Base-by-base conservation (phyloP, 2,888 invertebrate species). In the Hydraecia micacea region DNA sequence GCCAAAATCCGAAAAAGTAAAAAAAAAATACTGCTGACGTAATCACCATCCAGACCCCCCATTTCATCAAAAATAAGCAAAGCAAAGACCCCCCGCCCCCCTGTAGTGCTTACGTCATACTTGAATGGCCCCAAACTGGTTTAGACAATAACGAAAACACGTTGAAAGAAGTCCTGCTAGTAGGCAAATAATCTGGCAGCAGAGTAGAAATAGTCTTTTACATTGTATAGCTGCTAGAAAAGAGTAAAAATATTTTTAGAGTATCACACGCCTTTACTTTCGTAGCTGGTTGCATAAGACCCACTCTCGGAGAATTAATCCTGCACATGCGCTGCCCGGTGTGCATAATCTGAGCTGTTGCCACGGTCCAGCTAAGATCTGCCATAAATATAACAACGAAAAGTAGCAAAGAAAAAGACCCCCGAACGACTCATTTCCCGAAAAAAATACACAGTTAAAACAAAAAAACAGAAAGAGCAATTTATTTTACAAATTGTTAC, bases 401-500 rank as follows among this genome's bases (percentile, higher is more conserved):
- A 32, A 62, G 28, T 11, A 66, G 70, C 60, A 76, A 67, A 77
- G n/a, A 28, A 67, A 66, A 18, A 9, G 36, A 36, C 52, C 0
- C 60, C 60, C 60, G 25, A 52, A 60, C n/a, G 52, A 71, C n/a
- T 73, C 11, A 39, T 46, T 42, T 42, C 42, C 36, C 18, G 4
- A 62, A 71, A 76, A 81, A 75, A 63, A 73, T 73, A 79, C 18
- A 79, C 71, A 80, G 36, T 76, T 72, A 55, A 76, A 85, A 83
- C 74, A 71, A 82, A 81, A 81, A 81, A 65, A 86, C 58, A 72
- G 65, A 81, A 81, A 75, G 60, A 72, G 55, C 79, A 82, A 86
- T 84, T 87, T 79, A 84, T 86, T 77, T 82, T 78, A 79, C 82
- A 84, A 87, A 77, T 82, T 82, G 77, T 79, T 77, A 84, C 79